Conservation (phyloP, 2,797 vertebrate species). For the Siniperca undulata region DNA sequence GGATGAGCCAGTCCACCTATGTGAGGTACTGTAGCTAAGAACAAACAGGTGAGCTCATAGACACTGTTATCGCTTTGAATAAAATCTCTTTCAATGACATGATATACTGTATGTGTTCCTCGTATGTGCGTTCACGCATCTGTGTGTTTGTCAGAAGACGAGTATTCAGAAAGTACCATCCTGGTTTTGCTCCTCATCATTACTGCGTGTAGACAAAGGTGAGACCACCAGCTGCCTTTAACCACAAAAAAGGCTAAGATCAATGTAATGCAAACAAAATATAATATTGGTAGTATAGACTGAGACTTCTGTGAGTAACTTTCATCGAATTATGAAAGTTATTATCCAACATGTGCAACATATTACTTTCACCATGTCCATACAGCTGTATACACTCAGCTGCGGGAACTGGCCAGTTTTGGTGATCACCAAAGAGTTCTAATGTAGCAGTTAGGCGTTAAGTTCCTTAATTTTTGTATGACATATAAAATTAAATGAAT, state of each 20-base stretch:
- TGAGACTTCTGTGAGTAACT: too few species aligned
- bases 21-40: conserved; percentile 1
- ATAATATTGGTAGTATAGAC: not conserved
- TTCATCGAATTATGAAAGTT: not conserved
- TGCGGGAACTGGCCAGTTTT: not conserved
- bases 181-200: conserved; percentile 4
- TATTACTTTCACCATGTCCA: not conserved
- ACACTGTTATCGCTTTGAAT: not conserved
- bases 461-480: not conserved
- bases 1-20: not conserved
- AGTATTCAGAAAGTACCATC: not conserved
- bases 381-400: not conserved
- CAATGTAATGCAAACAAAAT: not conserved
- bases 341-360: not conserved
- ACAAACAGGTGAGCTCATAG: not conserved
- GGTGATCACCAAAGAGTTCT: not conserved
- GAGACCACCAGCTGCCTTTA: not conserved
- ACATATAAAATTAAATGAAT: not conserved
- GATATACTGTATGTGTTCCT: not conserved
- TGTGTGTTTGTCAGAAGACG: not conserved
- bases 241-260: not conserved
- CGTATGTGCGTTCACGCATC: not conserved
- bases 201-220: not conserved
- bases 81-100: not conserved
- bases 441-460: not conserved